phyloP scores from a whole-genome alignment of 2,113 vertebrate genomes.

The Oceanodroma tethys region DNA sequence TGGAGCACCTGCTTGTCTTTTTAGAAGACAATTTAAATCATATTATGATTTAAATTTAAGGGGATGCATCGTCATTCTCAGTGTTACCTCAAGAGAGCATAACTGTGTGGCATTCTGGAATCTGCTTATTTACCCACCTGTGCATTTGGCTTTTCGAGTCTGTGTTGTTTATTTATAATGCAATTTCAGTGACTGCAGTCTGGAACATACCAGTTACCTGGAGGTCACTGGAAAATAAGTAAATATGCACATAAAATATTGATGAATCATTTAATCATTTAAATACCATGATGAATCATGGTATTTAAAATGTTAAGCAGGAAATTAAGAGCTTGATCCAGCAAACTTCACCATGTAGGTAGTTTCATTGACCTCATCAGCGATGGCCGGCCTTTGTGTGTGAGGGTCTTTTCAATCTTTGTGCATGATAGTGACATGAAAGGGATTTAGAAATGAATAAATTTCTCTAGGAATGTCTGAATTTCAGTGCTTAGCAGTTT shows the following conservation, averaged over 20 bases:
- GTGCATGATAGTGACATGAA: not conserved
- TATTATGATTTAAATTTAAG: no score
- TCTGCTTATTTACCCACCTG: not conserved
- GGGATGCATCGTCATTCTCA: not conserved
- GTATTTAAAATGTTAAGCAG: not conserved
- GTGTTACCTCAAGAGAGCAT: not conserved
- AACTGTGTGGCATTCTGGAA: not conserved
- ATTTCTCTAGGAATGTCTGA: not conserved
- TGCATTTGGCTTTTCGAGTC: not conserved
- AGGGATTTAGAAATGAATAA: not conserved
- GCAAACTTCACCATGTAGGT: not conserved
- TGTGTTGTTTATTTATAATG: not conserved
- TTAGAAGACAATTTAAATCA: not conserved
- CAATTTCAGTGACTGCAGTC: not conserved
- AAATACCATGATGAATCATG: no score
- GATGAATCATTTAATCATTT: not conserved
- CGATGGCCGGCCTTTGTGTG: not conserved
- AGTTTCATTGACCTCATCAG: not conserved
- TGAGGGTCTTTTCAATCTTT: not conserved
- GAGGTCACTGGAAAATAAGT: not conserved
- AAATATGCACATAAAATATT: not conserved
- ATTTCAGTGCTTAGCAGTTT: not conserved
- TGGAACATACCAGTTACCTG: not conserved
- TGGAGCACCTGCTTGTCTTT: not conserved
- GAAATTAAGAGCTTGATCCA: not conserved